phyloP scores from a whole-genome alignment of 2,797 vertebrate species.

The Silurus aristotelis region DNA sequence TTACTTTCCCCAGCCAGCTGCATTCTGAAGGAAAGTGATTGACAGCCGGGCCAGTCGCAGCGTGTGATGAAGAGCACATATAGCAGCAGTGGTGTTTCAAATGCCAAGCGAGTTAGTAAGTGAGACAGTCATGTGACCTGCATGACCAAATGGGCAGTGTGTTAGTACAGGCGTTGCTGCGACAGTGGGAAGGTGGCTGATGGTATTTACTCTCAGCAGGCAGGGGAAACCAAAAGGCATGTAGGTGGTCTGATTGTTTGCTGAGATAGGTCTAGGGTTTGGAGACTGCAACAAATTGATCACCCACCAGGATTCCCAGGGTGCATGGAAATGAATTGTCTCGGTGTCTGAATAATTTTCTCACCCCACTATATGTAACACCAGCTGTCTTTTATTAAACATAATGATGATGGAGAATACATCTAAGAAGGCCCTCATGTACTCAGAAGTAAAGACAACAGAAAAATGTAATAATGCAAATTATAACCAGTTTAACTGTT shows the following conservation, averaged over 20 bases:
- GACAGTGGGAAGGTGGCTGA: constrained; percentile 22
- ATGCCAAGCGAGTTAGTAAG: constrained; percentile 8
- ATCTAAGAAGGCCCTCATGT: not conserved
- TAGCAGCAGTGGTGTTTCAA: constrained; percentile 27
- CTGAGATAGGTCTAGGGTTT: constrained; percentile 48
- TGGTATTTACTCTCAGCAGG: constrained; percentile 53
- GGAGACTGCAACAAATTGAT: constrained; percentile 53
- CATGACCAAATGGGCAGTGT: constrained; percentile 53
- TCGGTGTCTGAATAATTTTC: constrained; percentile 19
- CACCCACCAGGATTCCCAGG: constrained; percentile 53
- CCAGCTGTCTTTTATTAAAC: constrained; percentile 25
- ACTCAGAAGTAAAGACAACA: not conserved
- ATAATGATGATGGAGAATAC: not conserved
- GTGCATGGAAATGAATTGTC: constrained; percentile 40
- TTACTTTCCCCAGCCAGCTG: constrained; percentile 8
- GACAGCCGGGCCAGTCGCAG: not conserved
- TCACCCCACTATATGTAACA: constrained; percentile 17
- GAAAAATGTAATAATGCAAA: not conserved
- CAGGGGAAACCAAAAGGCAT: constrained; percentile 57
- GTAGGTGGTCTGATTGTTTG: constrained; percentile 51
- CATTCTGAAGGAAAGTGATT: constrained; percentile 31
- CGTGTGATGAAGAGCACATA: constrained; percentile 44
- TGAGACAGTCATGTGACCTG: constrained; percentile 43
- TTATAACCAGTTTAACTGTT: no score
- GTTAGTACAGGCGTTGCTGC: constrained; percentile 44